Evolutionary conservation across 2,113 vertebrate genomes (phyloP).

Genomic region (Blennius ocellaris): DNA sequence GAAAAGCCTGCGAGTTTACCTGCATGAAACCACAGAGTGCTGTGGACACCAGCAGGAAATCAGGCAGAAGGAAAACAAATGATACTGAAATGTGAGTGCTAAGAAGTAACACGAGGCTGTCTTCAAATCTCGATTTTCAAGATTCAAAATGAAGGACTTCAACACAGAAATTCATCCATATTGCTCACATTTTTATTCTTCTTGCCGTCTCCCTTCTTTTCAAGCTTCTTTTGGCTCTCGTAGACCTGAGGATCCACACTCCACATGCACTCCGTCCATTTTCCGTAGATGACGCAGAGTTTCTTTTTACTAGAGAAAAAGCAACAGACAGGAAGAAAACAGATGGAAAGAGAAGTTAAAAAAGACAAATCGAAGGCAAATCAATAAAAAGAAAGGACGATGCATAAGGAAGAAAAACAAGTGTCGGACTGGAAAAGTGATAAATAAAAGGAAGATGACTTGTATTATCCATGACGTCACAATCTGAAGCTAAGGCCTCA

Average conservation of each 20-base stretch:
- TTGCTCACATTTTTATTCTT: constrained; percentile 71
- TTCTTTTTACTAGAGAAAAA: constrained; percentile 90
- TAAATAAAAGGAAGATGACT: not conserved
- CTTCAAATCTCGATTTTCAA: too few relatives aligned
- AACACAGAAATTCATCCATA: too few relatives aligned
- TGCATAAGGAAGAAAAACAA: not conserved
- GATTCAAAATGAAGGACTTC: too few relatives aligned
- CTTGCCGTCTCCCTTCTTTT: constrained; percentile 85
- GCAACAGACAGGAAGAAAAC: not conserved
- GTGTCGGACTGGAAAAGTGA: not conserved
- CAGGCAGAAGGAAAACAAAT: constrained; percentile 2
- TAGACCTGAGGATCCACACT: constrained; percentile 87
- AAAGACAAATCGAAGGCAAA: not conserved
- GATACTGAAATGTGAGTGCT: not conserved
- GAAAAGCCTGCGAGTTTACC: constrained; percentile 25
- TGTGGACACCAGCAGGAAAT: constrained; percentile 11
- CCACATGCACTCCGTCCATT: constrained; percentile 98
- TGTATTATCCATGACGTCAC: too few relatives aligned
- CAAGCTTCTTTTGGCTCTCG: constrained; percentile 88
- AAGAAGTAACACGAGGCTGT: too few relatives aligned
- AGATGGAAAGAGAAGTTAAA: not conserved
- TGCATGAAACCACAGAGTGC: constrained; percentile 19
- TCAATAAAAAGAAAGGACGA: not conserved
- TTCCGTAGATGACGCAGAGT: constrained; percentile 94
- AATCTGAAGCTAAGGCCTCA: constrained; percentile 6